Evolutionary conservation across 2,113 vertebrate species (phyloP), one percentile per base, ranked within the genome.

Genomic region (Pangasianodon hypophthalmus): DNA sequence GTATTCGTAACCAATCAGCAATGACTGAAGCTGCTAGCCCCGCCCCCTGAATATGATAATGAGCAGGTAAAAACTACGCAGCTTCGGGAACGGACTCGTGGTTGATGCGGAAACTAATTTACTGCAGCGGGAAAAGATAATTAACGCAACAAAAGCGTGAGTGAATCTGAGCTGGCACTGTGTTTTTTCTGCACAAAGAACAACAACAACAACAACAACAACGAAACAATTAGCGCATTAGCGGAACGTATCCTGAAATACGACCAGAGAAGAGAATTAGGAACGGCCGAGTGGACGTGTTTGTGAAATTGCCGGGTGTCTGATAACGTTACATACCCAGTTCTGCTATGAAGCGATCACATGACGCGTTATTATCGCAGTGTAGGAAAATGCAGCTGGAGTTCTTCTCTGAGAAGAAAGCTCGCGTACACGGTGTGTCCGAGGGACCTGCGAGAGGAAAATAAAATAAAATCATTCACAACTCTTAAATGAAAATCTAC

Each of bases 401-500:
- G 5, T 62, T 48, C 8, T 44, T 1, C 29, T 37, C 46, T n/a
- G 50, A 8, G 64, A 84, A 67, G 5, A 90, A 0, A 29, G 8
- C 9, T 3, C 7, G 14, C 7, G 13, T n/a, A 82, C 93, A 94
- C 1, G 16, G 0, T 6, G 0, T 0, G 0, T 0, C 0, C 10
- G 41, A 37, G 1, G 1, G 52, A 91, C 91, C 93, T 93, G 87
- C 10, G 82, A 81, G 87, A 67, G 48, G 8, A 84, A 82, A 19
- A 77, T 83, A 9, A 24, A 48, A 48, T 26, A 24, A 24, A 46
- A 48, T 13, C 71, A 19, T 44, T 41, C 0, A 19, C 18, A 41
- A 44, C 6, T 73, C 71, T 69, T 16, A 11, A 32, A 62, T 13
- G 0, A 14, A 52, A 52, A 52, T 13, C 60, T 62, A 10, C 62